Percentiles rank a stretch among this genome's conserved stretches.
Evolutionary conservation across 2,797 vertebrate genomes (phyloP).

Genomic region (Enteromius afrohamiltoni): DNA sequence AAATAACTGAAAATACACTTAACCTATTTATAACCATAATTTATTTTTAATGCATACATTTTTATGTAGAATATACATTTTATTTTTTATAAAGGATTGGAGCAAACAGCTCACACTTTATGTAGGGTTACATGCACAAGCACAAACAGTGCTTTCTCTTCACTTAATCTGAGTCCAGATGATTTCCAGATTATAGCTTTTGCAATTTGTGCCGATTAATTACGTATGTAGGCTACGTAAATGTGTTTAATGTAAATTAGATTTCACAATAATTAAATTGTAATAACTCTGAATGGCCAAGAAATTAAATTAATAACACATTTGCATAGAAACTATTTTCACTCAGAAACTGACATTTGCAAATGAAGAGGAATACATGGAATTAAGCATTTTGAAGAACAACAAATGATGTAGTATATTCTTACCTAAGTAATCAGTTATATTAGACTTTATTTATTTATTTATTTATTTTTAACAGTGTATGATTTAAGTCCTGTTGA

Average conservation of each 20-base stretch:
- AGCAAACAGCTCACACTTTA: not conserved
- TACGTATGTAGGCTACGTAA: not conserved
- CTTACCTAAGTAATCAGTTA: not conserved
- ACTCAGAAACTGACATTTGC: not conserved
- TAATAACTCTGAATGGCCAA: not conserved
- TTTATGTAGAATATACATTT: not conserved
- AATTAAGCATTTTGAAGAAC: not conserved
- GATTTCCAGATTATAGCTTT: constrained; percentile 18
- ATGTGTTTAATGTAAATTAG: not conserved
- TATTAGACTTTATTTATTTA: not conserved
- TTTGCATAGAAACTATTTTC: not conserved
- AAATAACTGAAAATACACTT: not conserved
- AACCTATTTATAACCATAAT: not conserved
- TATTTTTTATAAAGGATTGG: not conserved
- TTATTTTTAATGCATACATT: not conserved
- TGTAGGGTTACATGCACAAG: not conserved
- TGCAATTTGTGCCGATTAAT: not conserved
- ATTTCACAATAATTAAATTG: not conserved
- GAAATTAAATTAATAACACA: not conserved
- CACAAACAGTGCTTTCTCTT: not conserved
- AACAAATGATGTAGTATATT: not conserved
- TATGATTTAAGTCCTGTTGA: not conserved
- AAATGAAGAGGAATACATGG: not conserved
- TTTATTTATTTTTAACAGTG: not conserved
- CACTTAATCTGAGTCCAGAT: constrained; percentile 13